Evolutionary conservation across 2,113 vertebrate species (phyloP), one percentile per base, ranked within the genome.

Genomic region (Sapajus apella): DNA sequence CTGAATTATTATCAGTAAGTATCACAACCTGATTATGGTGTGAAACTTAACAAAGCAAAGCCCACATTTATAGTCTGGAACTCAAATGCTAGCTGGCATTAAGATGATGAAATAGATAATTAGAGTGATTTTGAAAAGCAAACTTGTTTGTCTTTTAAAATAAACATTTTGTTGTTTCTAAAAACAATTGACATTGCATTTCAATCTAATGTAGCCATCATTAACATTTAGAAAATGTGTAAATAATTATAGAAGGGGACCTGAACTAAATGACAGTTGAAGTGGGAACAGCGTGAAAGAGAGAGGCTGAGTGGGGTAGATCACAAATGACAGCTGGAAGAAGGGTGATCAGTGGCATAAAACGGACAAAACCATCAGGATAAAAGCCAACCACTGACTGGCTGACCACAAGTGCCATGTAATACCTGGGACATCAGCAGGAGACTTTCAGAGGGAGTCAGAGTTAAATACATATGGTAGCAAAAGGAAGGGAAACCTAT

Each of bases 341-440:
- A 58, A 66, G 17, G 25, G 4, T 0, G 5, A 6, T 40, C 40
- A 9, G 50, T 27, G 77, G 1, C 7, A n/a, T 2, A 16, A 43
- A 61, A 68, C 1, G 35, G 32, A n/a, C 58, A 68, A 50, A 86
- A 47, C 8, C 14, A 20, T 58, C 75, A 37, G 32, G 17, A 50
- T 11, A 18, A 82, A 73, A 88, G 4, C 52, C 40, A 43, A 4
- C 10, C 8, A 1, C 27, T 45, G 20, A 37, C 5, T 30, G 20
- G 8, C 43, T 4, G 21, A 14, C 32, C 40, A 52, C 2, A 2
- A 13, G 58, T 66, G 13, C 58, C n/a, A 66, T 7, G 3, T 21
- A 3, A 2, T 20, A 1, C 17, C n/a, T n/a, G 8, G 61, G n/a
- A 14, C 1, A 18, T 5, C n/a, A 10, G 27, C 27, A 27, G 43